Percentiles rank a stretch among this genome's conserved stretches.
phyloP scores from a whole-genome alignment of 2,888 invertebrate species.

The Tinea semifulvella region DNA sequence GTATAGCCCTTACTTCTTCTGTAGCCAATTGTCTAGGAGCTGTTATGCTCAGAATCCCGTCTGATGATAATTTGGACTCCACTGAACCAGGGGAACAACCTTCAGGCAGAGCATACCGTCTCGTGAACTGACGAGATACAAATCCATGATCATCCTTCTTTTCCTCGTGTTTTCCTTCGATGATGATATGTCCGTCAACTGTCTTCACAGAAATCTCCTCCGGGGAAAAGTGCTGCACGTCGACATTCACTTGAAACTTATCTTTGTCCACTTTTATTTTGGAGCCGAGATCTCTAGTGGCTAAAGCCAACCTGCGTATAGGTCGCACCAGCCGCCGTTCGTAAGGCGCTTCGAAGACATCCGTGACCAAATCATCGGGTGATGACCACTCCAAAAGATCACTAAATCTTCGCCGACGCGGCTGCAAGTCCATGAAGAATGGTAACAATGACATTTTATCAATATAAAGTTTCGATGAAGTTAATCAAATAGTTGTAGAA shows the following conservation, averaged over 20 bases:
- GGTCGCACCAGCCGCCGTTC: slow-evolving; percentile 25
- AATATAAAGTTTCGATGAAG: too few species aligned
- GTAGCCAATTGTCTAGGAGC: slow-evolving; percentile 52
- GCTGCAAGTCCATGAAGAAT: slow-evolving; percentile 36
- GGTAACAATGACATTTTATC: slow-evolving; percentile 46
- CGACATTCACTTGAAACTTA: slow-evolving; percentile 74
- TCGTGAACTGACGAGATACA: slow-evolving; percentile 76
- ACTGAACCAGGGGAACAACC: slow-evolving; percentile 76
- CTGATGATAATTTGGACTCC: slow-evolving; percentile 76
- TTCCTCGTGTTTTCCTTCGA: slow-evolving; percentile 84
- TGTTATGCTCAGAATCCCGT: slow-evolving; percentile 76
- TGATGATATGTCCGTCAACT: slow-evolving; percentile 71
- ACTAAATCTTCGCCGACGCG: slow-evolving; percentile 38
- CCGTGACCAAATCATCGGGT: slow-evolving; percentile 43
- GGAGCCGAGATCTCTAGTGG: slow-evolving; percentile 57
- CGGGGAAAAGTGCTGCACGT: slow-evolving; percentile 81
- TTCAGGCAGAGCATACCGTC: slow-evolving; percentile 78
- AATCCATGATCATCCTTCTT: slow-evolving; percentile 78
- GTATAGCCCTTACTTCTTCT: slow-evolving; percentile 59
- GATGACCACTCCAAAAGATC: slow-evolving; percentile 36
- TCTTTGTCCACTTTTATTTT: slow-evolving; percentile 64
- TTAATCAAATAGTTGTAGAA: too few species aligned
- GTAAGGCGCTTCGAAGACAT: slow-evolving; percentile 39
- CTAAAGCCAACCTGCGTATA: slow-evolving; percentile 36
- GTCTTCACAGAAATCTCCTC: slow-evolving; percentile 82